Conservation (phyloP, 2,113 vertebrate species). For the Sardina pilchardus region DNA sequence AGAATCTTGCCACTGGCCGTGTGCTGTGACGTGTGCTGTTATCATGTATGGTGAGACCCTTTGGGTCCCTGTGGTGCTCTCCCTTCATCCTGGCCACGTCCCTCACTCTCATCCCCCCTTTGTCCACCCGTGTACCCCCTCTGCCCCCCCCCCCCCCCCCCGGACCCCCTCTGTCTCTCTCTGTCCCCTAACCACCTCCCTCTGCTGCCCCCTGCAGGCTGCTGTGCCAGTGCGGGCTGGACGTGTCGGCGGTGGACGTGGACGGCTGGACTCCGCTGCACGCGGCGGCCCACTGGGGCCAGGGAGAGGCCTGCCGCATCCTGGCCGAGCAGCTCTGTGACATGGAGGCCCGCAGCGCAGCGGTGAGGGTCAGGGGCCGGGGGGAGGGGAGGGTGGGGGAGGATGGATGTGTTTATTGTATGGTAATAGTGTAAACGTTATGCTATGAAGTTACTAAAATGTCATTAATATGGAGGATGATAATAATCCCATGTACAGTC, state of each 20-base stretch:
- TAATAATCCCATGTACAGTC: no score
- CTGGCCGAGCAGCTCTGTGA: constrained; percentile 89
- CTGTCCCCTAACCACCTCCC: constrained; percentile 27
- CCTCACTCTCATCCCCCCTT: no score
- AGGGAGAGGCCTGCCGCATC: constrained; percentile 86
- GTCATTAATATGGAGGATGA: no score
- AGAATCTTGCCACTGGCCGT: neutral
- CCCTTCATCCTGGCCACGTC: no score
- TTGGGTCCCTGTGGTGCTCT: neutral
- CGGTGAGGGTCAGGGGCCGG: constrained; percentile 70
- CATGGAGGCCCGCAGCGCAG: constrained; percentile 89
- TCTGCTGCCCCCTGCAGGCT: constrained; percentile 70
- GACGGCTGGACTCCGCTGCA: constrained; percentile 96
- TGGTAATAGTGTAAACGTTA: no score
- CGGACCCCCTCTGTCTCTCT: no score
- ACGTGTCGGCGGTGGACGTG: constrained; percentile 82
- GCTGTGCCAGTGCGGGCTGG: constrained; percentile 87
- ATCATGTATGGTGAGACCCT: neutral
- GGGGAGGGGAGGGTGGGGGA: no score
- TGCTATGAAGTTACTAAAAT: no score
- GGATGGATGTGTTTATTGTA: no score
- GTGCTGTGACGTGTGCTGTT: no score
- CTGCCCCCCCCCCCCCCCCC: no score
- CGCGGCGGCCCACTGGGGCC: constrained; percentile 91
- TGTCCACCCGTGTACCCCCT: fast-evolving